Base-by-base conservation (phyloP, 2,113 vertebrate species). In the Seriola quinqueradiata region DNA sequence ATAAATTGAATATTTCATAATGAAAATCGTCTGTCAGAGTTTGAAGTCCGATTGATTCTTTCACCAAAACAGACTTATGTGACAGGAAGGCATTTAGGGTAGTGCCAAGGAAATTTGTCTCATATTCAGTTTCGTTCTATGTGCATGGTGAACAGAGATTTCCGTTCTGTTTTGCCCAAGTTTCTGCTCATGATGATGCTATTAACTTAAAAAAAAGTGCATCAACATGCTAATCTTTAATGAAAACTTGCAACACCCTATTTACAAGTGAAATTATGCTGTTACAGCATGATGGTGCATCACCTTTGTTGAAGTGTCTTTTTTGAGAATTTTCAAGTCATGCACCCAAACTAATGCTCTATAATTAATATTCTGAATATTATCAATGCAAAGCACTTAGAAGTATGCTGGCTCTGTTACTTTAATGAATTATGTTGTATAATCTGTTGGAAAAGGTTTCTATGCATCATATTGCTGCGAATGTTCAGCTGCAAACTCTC, bases 71-170 rank as follows among this genome's bases (percentile, higher is more conserved):
- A 66, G 60, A 57, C 8, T 1, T 28, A 17, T 57, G 17, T 32
- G 12, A 25, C 77, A 81, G 77, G 83, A 81, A 85, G 77, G 0
- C 4, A 2, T 1, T 21, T 13, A 50, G 23, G 48, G 38, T 69
- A 48, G 74, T 54, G 42, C 21, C 23, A n/a, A 63, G n/a, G 32
- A 69, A 60, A 66, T 60, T 2, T 12, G 44, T 36, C 28, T 69
- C 5, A 32, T 21, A 28, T 50, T 34, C 32, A 25, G 12, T 83
- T 77, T 77, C 40, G 23, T 0, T 82, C 23, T 66, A 32, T 48
- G 12, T 70, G 54, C 52, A 17, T 3, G 1, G 68, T 42, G 34
- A 70, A 0, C n/a, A 50, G 16, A 59, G n/a, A 0, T 54, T 54
- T 50, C 52, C n/a, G 10, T 36, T 9, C 48, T 65, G 34, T 28